Conservation (phyloP, 2,113 vertebrate species). For the Fukomys damarensis region DNA sequence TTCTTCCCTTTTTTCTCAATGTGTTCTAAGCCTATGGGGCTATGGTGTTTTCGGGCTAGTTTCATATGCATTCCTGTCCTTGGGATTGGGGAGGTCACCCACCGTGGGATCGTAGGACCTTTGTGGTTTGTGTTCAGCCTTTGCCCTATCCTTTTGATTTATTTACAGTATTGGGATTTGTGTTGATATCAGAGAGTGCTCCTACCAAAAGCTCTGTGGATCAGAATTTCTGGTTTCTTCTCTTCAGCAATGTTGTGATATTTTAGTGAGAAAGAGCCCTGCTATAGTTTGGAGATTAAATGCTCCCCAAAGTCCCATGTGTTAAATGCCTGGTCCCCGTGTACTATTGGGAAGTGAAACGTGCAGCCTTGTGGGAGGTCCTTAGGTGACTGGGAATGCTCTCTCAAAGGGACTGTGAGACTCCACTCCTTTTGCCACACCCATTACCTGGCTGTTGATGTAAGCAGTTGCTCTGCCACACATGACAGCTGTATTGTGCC, state of each 20-base stretch:
- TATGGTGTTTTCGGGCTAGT: not conserved
- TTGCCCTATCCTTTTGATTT: not conserved
- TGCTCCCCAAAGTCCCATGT: not conserved
- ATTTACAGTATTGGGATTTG: accelerated
- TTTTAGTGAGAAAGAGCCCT: not conserved
- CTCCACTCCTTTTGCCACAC: too few species aligned
- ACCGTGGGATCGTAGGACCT: not conserved
- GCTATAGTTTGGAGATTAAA: not conserved
- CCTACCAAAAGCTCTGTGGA: not conserved
- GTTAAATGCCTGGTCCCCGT: not conserved
- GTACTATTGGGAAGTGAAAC: not conserved
- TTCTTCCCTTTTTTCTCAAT: not conserved
- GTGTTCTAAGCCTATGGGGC: not conserved
- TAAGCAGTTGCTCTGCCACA: not conserved
- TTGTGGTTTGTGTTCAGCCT: not conserved
- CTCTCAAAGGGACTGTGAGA: not conserved
- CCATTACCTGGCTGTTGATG: not conserved
- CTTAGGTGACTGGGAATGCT: not conserved
- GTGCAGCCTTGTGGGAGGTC: not conserved
- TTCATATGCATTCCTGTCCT: not conserved
- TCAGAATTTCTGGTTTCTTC: not conserved
- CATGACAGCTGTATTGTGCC: too few species aligned
- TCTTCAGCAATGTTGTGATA: not conserved
- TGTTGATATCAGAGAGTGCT: not conserved
- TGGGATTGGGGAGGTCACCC: not conserved